Base-by-base conservation (phyloP, 2,888 invertebrate genomes). In the Aleiodes leptofemur region DNA sequence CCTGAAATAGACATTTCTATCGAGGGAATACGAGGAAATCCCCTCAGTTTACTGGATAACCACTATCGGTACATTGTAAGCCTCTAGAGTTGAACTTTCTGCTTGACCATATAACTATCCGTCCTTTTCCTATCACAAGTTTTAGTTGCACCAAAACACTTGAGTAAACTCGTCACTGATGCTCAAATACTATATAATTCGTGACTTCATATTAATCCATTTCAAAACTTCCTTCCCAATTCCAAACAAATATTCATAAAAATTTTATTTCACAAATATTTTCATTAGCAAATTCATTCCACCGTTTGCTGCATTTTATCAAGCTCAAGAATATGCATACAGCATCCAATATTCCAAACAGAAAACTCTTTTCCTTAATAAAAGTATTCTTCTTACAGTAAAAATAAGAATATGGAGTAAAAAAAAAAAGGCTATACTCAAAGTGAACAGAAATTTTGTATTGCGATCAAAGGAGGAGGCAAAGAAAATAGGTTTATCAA, bases 41-140 rank as follows among this genome's bases (percentile, higher is more conserved):
- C 55, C 66, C 48, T 56, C 53, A 43, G 69, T 64, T 51, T 70
- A 43, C 70, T 16, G 55, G 57, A 34, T 50, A 55, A 74, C 74
- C 71, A 48, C 48, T 50, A 74, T 70, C 70, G 51, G 64, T 69
- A 59, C 53, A 59, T 34, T 23, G 57, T 73, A 69, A 73, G 69
- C 69, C 69, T 74, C 59, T 23, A 48, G 61, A 38, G 69, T 31
- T 5, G 11, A 57, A 71, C 50, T 71, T 71, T 29, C 6, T 34
- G 48, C 64, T 64, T 48, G 64, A 48, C 64, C 43, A 48, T 48
- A 4, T 6, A 64, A 64, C 64, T 43, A 48, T 34, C 16, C 16
- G 43, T 43, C 43, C 11, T 64, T 34, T 43, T 51, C 29, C 43
- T 8, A 43, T 53, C 66, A 23, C 23, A 66, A 69, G 69, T 74